Percentiles rank a stretch among this genome's conserved stretches.
Conservation (phyloP, 2,797 vertebrate species). For the Parauchenoglanis ngamensis region DNA sequence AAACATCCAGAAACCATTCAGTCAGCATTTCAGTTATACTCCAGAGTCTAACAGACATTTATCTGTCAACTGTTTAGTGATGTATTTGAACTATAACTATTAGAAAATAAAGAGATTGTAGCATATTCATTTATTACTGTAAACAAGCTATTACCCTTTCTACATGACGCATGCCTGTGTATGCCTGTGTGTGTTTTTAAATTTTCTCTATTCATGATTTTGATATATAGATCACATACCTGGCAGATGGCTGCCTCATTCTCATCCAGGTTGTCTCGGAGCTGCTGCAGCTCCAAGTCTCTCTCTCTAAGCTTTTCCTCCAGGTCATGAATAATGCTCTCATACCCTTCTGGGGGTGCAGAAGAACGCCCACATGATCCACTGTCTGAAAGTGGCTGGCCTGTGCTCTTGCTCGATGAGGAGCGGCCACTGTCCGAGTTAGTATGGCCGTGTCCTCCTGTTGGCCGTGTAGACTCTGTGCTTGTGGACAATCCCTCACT, state of each 20-base stretch:
- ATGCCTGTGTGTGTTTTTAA: not conserved
- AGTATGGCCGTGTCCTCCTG: constrained; percentile 75
- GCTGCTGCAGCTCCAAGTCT: constrained; percentile 88
- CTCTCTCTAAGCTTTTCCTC: constrained; percentile 93
- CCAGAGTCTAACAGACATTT: not conserved
- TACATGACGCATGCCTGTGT: too few species aligned
- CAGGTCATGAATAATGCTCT: constrained; percentile 87
- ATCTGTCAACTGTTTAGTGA: not conserved
- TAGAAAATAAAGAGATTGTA: not conserved
- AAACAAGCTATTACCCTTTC: not conserved
- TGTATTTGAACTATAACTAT: not conserved
- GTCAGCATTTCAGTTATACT: not conserved
- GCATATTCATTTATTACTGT: not conserved
- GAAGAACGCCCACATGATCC: constrained; percentile 91
- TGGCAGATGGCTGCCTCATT: constrained; percentile 92
- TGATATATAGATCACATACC: constrained; percentile 65
- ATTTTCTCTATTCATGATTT: not conserved
- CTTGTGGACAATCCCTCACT: constrained; percentile 76
- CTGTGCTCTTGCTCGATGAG: constrained; percentile 87
- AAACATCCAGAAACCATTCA: constrained; percentile 17
- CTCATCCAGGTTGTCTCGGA: constrained; percentile 92
- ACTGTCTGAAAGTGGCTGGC: constrained; percentile 86
- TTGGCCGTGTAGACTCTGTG: constrained; percentile 63
- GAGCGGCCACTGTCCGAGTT: constrained; percentile 97
- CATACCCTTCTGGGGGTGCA: constrained; percentile 79